Base-by-base conservation (phyloP, 2,797 vertebrate species). In the Zalophus californianus region DNA sequence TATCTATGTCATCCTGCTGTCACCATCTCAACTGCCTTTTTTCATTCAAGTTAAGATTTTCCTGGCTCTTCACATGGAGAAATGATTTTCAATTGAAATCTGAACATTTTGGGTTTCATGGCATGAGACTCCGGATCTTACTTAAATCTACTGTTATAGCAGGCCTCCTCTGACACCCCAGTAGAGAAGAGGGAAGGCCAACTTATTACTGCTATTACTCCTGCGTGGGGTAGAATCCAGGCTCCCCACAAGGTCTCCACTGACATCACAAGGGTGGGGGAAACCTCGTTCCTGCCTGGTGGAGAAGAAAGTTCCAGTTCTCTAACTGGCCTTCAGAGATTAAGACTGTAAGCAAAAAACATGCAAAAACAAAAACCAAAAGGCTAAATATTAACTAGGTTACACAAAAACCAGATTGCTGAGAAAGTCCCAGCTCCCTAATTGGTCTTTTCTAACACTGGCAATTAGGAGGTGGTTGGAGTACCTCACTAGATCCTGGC, bases 21-120 rank as follows among this genome's bases (percentile, higher is more conserved):
- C 60, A 96, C 27, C 75, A 32, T 73, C 54, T 95, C 27, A 41
- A 92, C 9, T 60, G 27, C 54, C 48, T 93, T 66, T 86, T 91
- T 41, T 92, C 60, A 94, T 18, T 90, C 23, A 87, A 87, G 48
- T 38, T 70, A 50, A 78, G 62, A 84, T 79, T 90, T 91, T 84
- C 64, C 48, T 84, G 25, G 48, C 41, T 94, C 38, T 72, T 70
- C 27, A n/a, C 56, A 54, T 41, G 35, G 35, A 89, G 56, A 79
- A 92, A 66, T 85, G 35, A 91, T 58, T 88, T 79, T 89, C 72
- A 48, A 4, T 1, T 89, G 25, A 94, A 93, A 89, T 85, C 32
- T 82, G 48, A 89, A 92, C 11, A 58, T 91, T 72, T 35, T 58
- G 54, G 52, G 20, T 50, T 80, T 21, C 50, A 85, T 75, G 35